Evolutionary conservation across 2,888 invertebrate species (phyloP), one percentile per base, ranked within the genome.

Genomic region (Caenorhabditis sp.): DNA sequence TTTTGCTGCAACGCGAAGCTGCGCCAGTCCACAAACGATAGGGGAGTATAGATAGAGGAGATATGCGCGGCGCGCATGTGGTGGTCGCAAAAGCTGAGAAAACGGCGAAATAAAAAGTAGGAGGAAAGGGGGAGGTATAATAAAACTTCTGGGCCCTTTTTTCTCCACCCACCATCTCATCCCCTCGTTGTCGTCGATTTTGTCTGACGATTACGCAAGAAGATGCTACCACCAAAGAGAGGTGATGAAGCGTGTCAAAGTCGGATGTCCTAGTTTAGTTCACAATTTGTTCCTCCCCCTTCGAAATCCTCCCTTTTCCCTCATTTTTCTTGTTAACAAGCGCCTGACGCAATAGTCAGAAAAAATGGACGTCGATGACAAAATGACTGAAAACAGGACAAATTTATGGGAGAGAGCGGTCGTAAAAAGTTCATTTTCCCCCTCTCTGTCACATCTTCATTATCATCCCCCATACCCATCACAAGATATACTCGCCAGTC

Each of bases 201-300:
- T 47, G 47, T 66, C 47, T 35, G 31, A 8, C 76, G 76, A 66
- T 76, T 76, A 76, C 76, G 76, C 76, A 76, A 76, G 68, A 47
- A 63, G 61, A 54, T 41, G 58, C 70, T 70, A 59, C 72, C 59
- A 72, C 35, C 54, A 68, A 54, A 51, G 64, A 26, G 75, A 76
- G 77, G 77, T 77, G 77, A 70, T 77, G 77, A 77, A 70, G 77
- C 77, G 77, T 77, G 63, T 69, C 77, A 51, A 77, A 76, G 76
- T 58, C 64, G 75, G 56, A 26, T 74, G 73, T 54, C 73, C 74
- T 75, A 75, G 74, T 75, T 75, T 58, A 66, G 63, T 51, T 68
- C 68, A 54, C 68, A 68, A 49, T 73, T 73, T 51, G 44, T 54
- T 61, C 28, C 28, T 28, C 64, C 24, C 22, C 35, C 56, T 28